These are phyloP conservation scores for Furcula furcula DNA, from an alignment of 2,888 invertebrate species.

Conservation along the genomic window DNA sequence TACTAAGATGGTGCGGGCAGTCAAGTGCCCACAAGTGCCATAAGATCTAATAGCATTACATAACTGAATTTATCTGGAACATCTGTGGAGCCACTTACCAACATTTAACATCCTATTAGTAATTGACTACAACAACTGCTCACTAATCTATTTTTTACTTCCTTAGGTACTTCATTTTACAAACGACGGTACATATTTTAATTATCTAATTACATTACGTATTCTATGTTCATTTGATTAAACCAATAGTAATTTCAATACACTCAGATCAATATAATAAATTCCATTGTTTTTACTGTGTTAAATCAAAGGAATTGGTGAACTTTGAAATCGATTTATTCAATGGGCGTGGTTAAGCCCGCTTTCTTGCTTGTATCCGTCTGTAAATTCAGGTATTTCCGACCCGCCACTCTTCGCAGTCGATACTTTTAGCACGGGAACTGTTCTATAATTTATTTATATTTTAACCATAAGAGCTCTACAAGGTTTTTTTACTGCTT, in stretches of 20 bases:
- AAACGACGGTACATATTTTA: no score
- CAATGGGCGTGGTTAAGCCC: conserved; percentile 8
- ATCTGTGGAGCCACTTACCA: conserved; percentile 17
- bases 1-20: conserved; percentile 14
- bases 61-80: conserved; percentile 21
- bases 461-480: no score
- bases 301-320: not conserved
- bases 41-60: conserved; percentile 24
- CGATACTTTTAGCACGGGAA: conserved; percentile 1
- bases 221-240: no score
- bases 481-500: not conserved
- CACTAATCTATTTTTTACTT: conserved; percentile 20
- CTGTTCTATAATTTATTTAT: no score
- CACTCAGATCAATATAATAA: no score
- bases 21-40: conserved; percentile 21
- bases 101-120: conserved; percentile 12
- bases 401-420: conserved; percentile 3
- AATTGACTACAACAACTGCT: conserved; percentile 11
- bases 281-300: not conserved
- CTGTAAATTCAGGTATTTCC: conserved; percentile 27
- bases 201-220: no score
- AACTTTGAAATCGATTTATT: conserved; percentile 25
- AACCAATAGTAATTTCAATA: no score
- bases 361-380: conserved; percentile 21
- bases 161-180: no score